Evolutionary conservation across 1,140 invertebrate species (phyloP).

Genomic region (Lerema accius): DNA sequence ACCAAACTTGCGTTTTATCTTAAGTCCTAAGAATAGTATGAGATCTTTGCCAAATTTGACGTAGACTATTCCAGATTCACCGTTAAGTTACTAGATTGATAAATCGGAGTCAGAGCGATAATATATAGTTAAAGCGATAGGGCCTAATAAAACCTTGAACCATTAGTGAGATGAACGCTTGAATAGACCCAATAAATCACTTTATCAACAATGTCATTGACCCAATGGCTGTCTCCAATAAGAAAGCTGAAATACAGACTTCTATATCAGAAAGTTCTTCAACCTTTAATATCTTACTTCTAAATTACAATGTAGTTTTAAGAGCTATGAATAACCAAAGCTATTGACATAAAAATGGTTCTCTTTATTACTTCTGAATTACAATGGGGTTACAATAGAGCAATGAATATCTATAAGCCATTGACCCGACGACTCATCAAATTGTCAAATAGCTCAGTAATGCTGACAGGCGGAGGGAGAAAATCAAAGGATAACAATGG

Average conservation of each 20-base stretch:
- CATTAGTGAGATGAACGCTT: not conserved
- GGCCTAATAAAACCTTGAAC: not conserved
- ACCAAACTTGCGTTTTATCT: too few relatives aligned
- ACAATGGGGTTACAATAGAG: too few relatives aligned
- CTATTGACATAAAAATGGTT: not conserved
- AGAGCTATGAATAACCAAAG: too few relatives aligned
- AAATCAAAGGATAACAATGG: too few relatives aligned
- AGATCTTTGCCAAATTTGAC: too few relatives aligned
- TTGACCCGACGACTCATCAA: not conserved
- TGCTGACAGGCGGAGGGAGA: too few relatives aligned
- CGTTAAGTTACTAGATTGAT: too few relatives aligned
- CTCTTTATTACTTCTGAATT: not conserved
- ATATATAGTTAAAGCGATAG: too few relatives aligned
- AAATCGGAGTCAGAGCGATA: too few relatives aligned
- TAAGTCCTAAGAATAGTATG: too few relatives aligned
- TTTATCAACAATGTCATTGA: not conserved
- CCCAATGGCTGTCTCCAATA: not conserved
- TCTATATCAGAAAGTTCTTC: not conserved
- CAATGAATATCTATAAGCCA: slow-evolving; percentile 3
- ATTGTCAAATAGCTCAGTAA: not conserved
- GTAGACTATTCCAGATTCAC: too few relatives aligned
- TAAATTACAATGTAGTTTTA: too few relatives aligned
- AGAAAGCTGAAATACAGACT: not conserved
- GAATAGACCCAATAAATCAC: not conserved
- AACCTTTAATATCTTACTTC: not conserved